phyloP scores from a whole-genome alignment of 2,113 vertebrate genomes.

The Ivindomyrus marchei region DNA sequence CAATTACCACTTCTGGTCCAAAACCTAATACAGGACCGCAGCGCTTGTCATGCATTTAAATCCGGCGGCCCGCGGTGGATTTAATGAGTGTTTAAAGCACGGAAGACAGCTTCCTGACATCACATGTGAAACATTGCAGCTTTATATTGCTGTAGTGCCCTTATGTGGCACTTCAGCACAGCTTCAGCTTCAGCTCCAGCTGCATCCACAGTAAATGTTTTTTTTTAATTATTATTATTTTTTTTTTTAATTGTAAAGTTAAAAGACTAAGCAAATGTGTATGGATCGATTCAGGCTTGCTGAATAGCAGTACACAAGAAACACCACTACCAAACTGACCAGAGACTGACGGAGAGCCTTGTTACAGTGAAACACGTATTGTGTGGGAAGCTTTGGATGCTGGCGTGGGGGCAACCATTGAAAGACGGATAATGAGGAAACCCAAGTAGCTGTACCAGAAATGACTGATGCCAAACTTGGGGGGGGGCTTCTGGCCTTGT shows the following conservation, averaged over 20 bases:
- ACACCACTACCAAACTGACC: neutral
- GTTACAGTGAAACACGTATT: neutral
- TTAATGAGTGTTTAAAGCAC: constrained; percentile 1
- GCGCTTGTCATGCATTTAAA: constrained; percentile 7
- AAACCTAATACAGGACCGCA: neutral
- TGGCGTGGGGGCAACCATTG: neutral
- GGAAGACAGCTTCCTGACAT: neutral
- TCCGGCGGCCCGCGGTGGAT: neutral
- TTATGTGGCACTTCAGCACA: neutral
- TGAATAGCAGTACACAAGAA: neutral
- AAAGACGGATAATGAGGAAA: neutral
- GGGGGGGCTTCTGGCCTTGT: neutral
- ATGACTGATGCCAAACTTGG: neutral
- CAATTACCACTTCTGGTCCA: constrained; percentile 17
- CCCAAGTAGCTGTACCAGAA: neutral
- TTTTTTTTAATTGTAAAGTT: neutral
- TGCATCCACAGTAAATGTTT: neutral
- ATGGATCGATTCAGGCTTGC: neutral
- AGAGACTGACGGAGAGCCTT: neutral
- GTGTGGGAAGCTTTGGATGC: neutral
- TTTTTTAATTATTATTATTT: neutral
- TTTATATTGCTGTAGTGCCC: neutral
- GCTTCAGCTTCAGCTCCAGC: neutral
- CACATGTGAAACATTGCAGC: neutral
- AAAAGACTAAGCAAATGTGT: neutral